Percentiles rank a stretch among this genome's conserved stretches.
Evolutionary conservation across 2,888 invertebrate genomes (phyloP).

Genomic region (Rhynchonema sp.): DNA sequence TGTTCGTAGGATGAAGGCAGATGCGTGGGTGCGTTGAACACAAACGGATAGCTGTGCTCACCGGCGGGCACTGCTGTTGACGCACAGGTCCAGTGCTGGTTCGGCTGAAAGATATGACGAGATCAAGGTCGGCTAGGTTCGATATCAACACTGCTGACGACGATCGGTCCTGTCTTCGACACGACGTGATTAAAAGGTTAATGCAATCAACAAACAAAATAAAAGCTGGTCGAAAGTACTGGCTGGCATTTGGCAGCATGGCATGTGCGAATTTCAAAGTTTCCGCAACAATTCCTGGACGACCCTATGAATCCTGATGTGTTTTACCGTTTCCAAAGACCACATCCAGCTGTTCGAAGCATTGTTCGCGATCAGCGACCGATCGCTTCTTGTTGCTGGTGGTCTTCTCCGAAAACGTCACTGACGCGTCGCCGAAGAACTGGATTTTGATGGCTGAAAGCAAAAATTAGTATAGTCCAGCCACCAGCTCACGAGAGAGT

Average conservation of each 20-base stretch:
- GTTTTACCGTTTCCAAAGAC: neutral
- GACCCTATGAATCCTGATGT: too few relatives aligned
- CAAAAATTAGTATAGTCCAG: too few relatives aligned
- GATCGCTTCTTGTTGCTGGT: neutral
- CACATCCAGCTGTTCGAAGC: neutral
- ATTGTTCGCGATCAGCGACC: neutral
- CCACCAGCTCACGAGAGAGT: too few relatives aligned
- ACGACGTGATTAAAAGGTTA: too few relatives aligned
- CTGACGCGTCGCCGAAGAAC: neutral
- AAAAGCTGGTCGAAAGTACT: too few relatives aligned
- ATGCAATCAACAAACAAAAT: too few relatives aligned
- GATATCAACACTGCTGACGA: too few relatives aligned
- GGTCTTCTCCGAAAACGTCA: neutral
- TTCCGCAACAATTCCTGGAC: too few relatives aligned
- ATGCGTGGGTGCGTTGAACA: constrained; percentile 48
- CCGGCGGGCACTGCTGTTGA: constrained; percentile 43
- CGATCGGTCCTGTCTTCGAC: too few relatives aligned
- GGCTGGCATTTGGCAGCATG: too few relatives aligned
- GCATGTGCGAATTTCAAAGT: too few relatives aligned
- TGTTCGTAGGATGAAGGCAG: constrained; percentile 63
- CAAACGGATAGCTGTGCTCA: constrained; percentile 54
- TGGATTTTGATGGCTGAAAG: neutral
- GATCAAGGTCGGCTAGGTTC: neutral
- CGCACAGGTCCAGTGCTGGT: neutral
- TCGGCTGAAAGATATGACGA: neutral